These are phyloP conservation scores for Cylas formicarius DNA, from an alignment of 1,140 invertebrate genomes.

Conservation along the genomic window DNA sequence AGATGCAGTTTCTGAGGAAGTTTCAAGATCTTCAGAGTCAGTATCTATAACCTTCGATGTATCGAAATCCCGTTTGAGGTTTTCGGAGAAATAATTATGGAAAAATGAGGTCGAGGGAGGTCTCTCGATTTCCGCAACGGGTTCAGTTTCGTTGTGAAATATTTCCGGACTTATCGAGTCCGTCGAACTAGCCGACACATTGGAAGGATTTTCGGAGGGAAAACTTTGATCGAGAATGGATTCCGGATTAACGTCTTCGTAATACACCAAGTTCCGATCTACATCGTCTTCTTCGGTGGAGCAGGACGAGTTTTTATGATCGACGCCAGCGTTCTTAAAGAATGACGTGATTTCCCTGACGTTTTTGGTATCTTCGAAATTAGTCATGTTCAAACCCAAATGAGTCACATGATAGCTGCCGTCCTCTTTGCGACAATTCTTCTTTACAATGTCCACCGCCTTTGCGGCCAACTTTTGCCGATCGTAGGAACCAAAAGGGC, in stretches of 20 bases:
- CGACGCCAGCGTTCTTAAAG: slow-evolving; percentile 42
- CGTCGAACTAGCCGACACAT: slow-evolving; percentile 1
- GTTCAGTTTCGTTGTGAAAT: background rate
- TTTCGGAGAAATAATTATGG: slow-evolving; percentile 41
- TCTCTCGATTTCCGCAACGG: background rate
- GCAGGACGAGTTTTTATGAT: slow-evolving; percentile 27
- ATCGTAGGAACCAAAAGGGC: slow-evolving; percentile 50
- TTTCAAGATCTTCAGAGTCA: slow-evolving; percentile 1
- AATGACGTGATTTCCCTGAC: slow-evolving; percentile 54
- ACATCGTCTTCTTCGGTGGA: slow-evolving; percentile 25
- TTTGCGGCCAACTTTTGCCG: slow-evolving; percentile 52
- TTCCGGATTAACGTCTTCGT: slow-evolving; percentile 23
- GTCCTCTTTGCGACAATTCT: slow-evolving; percentile 44
- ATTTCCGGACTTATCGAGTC: slow-evolving; percentile 16
- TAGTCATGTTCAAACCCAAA: slow-evolving; percentile 68
- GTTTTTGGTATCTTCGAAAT: slow-evolving; percentile 63
- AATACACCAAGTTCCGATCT: slow-evolving; percentile 19
- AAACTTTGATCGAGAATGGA: slow-evolving; percentile 14
- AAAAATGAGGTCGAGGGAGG: slow-evolving; percentile 41
- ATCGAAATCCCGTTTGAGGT: slow-evolving; percentile 21
- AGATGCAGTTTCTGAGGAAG: slow-evolving; percentile 1
- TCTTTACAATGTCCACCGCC: slow-evolving; percentile 54
- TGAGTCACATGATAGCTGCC: slow-evolving; percentile 49
- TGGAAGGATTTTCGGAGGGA: background rate
- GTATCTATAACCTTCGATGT: slow-evolving; percentile 22